Conservation (phyloP, 2,797 vertebrate genomes). For the Danio albolineatus region DNA sequence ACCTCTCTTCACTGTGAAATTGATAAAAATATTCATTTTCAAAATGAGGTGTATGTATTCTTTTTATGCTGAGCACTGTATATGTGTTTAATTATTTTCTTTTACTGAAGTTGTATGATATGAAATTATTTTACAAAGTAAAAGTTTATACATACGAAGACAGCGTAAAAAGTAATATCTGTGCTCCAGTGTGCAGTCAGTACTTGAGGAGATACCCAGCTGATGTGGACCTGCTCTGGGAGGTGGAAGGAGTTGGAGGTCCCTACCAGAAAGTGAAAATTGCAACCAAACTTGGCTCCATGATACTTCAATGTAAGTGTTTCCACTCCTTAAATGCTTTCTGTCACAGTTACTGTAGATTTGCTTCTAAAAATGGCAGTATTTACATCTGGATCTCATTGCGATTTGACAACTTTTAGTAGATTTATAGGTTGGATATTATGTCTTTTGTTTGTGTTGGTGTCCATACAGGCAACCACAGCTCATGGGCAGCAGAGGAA, state of each 20-base stretch:
- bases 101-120: no score
- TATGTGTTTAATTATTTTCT: background rate
- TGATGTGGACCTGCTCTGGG: slow-evolving; percentile 82
- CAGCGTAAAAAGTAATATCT: background rate
- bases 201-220: slow-evolving; percentile 83
- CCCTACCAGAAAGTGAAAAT: slow-evolving; percentile 80
- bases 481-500: slow-evolving; percentile 13
- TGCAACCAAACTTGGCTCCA: slow-evolving; percentile 66
- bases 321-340: background rate
- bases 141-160: background rate
- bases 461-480: slow-evolving; percentile 42
- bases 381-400: background rate
- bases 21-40: no score
- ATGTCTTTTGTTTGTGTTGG: slow-evolving; percentile 26
- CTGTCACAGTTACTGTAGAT: background rate
- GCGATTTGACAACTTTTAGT: background rate
- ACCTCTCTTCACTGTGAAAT: no score
- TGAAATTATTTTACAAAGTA: background rate
- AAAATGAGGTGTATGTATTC: no score
- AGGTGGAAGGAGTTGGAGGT: slow-evolving; percentile 81
- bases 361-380: background rate
- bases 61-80: no score
- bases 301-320: slow-evolving; percentile 72
- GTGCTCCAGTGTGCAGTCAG: slow-evolving; percentile 79
- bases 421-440: slow-evolving; percentile 23